phyloP scores from a whole-genome alignment of 2,797 vertebrate species.

The Phalloptychus januarius region DNA sequence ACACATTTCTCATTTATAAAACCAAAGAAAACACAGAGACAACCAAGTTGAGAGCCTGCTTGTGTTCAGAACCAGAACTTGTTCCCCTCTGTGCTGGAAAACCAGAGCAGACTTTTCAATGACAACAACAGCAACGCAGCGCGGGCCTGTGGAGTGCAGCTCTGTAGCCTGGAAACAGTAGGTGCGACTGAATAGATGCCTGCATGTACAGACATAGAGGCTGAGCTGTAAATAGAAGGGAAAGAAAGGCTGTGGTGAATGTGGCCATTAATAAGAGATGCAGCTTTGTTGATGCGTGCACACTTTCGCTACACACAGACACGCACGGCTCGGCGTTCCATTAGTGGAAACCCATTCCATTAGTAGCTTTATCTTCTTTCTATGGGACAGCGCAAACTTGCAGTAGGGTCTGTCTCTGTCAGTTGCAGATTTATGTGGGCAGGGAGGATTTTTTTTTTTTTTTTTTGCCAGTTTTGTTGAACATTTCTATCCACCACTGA shows the following conservation, averaged over 20 bases:
- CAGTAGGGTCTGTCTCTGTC: conserved; percentile 14
- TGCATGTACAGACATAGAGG: conserved; percentile 34
- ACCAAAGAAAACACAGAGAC: not conserved
- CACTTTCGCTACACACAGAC: conserved; percentile 15
- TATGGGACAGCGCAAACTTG: conserved; percentile 36
- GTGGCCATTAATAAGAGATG: conserved; percentile 68
- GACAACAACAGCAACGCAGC: not conserved
- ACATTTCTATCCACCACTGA: not conserved
- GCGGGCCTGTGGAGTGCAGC: not conserved
- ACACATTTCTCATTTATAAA: not conserved
- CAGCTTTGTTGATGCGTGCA: conserved; percentile 51
- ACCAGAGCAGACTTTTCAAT: conserved; percentile 20
- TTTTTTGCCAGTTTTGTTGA: not conserved
- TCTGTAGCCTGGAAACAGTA: conserved; percentile 43
- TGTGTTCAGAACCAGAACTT: not conserved
- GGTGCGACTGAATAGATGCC: conserved; percentile 42
- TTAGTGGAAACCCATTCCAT: conserved; percentile 67
- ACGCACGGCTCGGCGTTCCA: conserved; percentile 52
- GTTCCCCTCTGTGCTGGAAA: not conserved
- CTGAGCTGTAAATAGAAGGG: conserved; percentile 60
- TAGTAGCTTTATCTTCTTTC: conserved; percentile 73
- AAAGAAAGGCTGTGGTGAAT: conserved; percentile 32
- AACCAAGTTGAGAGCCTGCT: not conserved
- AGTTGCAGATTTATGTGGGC: conserved; percentile 31
- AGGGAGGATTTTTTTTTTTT: not conserved